Conservation (phyloP, 2,797 vertebrate genomes). For the Sebastes steindachneri region DNA sequence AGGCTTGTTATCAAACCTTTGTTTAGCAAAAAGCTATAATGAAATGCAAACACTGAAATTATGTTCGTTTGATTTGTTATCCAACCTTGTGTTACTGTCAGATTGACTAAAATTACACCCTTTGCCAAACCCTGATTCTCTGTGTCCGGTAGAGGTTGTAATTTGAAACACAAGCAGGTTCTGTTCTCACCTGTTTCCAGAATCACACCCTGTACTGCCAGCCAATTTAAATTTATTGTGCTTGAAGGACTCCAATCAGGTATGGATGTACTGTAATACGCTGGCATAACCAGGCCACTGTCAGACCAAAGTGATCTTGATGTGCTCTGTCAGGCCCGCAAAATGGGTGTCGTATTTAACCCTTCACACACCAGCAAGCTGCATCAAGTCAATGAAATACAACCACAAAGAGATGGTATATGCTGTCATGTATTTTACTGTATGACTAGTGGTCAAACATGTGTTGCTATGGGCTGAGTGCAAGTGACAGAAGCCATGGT, state of each 20-base stretch:
- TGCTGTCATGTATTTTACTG: not conserved
- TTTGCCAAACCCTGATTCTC: not conserved
- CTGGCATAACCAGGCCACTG: constrained; percentile 30
- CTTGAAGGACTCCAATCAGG: constrained; percentile 67
- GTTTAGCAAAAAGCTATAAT: not conserved
- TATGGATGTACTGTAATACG: constrained; percentile 42
- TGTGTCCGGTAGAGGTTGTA: not conserved
- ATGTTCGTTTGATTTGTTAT: not conserved
- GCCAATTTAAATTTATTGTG: constrained; percentile 63
- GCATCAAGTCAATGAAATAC: not conserved
- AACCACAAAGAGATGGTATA: not conserved
- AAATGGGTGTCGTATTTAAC: constrained; percentile 46
- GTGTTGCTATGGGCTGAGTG: not conserved
- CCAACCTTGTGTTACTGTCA: not conserved
- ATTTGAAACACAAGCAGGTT: constrained; percentile 3
- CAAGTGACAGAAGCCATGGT: not conserved
- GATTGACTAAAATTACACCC: constrained; percentile 4
- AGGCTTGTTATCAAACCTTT: not conserved
- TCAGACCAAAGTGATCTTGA: constrained; percentile 63
- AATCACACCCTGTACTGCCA: constrained; percentile 28
- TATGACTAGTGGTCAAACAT: not conserved
- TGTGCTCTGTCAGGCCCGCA: constrained; percentile 54
- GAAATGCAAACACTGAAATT: not conserved
- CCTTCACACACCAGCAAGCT: constrained; percentile 16
- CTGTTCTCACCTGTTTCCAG: constrained; percentile 31